Base-by-base conservation (phyloP, 1,140 invertebrate genomes). In the Coboldia fuscipes region DNA sequence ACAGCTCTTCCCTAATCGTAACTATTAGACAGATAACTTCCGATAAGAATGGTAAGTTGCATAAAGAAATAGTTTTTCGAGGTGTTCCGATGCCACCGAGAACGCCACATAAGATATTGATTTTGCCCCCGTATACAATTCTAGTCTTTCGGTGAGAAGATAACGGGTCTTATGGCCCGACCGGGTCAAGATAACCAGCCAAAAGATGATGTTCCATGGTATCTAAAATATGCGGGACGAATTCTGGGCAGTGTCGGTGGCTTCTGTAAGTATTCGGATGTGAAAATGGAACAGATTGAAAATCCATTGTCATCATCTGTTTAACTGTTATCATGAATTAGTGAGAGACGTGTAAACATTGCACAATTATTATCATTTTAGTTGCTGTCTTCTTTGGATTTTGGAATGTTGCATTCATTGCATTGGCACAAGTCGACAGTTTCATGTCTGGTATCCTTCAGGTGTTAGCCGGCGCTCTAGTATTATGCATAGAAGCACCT, bases 361-460 rank as follows among this genome's bases (percentile, higher is more conserved):
- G 6, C 24, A 18, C 27, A 28, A 34, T 40, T 40, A 42, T 47
- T 39, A 38, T 42, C 38, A 46, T 48, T 66, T 58, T 60, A 92
- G 84, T 92, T 58, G 81, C 84, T 28, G 83, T 93, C 47, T 68
- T 85, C 38, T 66, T 92, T 35, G 89, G 86, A 35, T 58, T 83
- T 20, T 71, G 75, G 57, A 83, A 77, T n/a, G n/a, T n/a, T n/a
- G n/a, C n/a, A n/a, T n/a, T n/a, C n/a, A n/a, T 53, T 77, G 77
- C 47, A 46, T 76, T 3, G 63, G 69, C 21, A 74, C 93, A 39
- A 50, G 54, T 79, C 27, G 31, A 46, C 30, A 84, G 80, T 56
- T 58, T 92, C 13, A 58, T 90, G 22, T 71, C 75, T 30, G 85
- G 85, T 33, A 71, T 93, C 37, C 75, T 79, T 62, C 84, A 89